These are phyloP conservation scores for Homarus gammarus DNA, from an alignment of 2,888 invertebrate species.

Conservation along the genomic window DNA sequence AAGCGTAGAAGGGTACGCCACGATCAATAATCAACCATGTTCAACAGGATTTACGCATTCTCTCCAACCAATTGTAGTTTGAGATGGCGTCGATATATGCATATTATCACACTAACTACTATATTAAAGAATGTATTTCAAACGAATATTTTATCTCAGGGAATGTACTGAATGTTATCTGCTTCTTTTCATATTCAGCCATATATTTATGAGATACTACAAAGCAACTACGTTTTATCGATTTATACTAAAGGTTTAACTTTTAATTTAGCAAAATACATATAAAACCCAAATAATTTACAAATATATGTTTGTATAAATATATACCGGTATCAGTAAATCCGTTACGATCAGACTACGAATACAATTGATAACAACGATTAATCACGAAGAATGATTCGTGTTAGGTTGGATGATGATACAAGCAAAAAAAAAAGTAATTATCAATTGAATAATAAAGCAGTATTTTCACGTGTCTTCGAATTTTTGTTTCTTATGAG, in stretches of 20 bases:
- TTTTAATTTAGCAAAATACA: background rate
- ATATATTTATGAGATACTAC: background rate
- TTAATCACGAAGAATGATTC: no score
- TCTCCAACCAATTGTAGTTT: background rate
- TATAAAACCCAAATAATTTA: no score
- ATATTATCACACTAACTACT: background rate
- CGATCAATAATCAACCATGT: slow-evolving; percentile 59
- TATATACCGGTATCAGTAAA: no score
- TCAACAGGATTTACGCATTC: slow-evolving; percentile 52
- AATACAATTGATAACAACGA: no score
- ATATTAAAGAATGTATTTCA: background rate
- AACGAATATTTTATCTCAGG: background rate
- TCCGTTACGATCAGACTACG: no score
- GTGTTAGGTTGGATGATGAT: no score
- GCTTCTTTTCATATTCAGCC: background rate
- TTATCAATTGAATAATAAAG: no score
- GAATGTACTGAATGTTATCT: background rate
- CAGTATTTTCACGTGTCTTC: no score
- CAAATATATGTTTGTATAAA: no score
- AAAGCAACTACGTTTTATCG: background rate
- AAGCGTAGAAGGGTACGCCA: slow-evolving; percentile 59
- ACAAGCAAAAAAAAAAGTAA: no score
- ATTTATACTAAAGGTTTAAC: background rate
- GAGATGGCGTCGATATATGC: background rate
- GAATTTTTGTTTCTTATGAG: no score